Evolutionary conservation across 2,888 invertebrate genomes (phyloP), one percentile per base, ranked within the genome.

Genomic region (Phymatocera aterrima): DNA sequence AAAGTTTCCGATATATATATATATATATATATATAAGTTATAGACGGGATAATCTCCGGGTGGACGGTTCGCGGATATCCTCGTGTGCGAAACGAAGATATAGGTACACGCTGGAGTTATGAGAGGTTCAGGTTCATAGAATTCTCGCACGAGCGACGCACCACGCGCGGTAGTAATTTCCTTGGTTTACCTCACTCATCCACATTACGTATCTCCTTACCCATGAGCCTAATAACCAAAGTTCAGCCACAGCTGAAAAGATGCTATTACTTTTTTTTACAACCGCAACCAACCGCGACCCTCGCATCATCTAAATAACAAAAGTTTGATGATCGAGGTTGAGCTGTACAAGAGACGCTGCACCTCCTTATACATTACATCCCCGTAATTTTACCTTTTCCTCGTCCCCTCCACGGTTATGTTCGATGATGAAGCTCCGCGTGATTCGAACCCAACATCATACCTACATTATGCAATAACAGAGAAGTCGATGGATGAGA

Each of bases 211-310:
- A 34, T 51, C 48, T 72, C 72, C 21, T 51, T 72, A 51, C 18
- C 21, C 51, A 1, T 24, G 72, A 12, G 18, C n/a, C 51, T 72
- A 48, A 72, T 72, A 72, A 34, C 48, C n/a, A 51, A 72, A 72
- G 51, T 48, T 68, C 24, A 43, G 28, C 21, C 31, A 34, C 40
- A 51, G 68, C 51, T 34, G 21, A 72, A 72, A 72, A 72, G 51
- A 48, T 72, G 72, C 72, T 72, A 34, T 28, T 72, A 72, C 72
- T 72, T 51, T n/a, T n/a, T 72, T 51, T 72, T 10, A 51, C 31
- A 24, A 31, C 34, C 34, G 51, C 5, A 43, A 72, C n/a, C n/a
- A n/a, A n/a, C n/a, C n/a, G n/a, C n/a, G 72, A 31, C 34, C 72
- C 48, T 51, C 48, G 31, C 72, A 34, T 68, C 68, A 68, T 72